phyloP scores from a whole-genome alignment of 1,140 invertebrate species.

The Vanessa tameamea region DNA sequence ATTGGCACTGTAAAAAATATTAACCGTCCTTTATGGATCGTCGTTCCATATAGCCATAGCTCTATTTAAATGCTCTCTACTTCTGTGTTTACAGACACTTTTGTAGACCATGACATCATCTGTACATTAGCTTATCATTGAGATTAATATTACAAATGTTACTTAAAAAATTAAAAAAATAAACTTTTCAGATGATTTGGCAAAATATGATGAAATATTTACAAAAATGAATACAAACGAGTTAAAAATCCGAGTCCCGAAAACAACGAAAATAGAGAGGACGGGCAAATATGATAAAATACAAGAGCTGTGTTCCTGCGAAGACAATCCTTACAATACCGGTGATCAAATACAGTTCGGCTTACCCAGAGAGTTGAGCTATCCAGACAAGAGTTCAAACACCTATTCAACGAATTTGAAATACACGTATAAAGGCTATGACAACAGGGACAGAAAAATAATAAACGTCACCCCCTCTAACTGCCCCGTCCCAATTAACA shows the following conservation, averaged over 20 bases:
- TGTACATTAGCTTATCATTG: neutral
- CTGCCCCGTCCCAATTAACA: slow-evolving; percentile 61
- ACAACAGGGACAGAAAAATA: slow-evolving; percentile 59
- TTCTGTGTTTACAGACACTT: too few species aligned
- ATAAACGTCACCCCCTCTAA: slow-evolving; percentile 69
- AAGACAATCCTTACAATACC: slow-evolving; percentile 60
- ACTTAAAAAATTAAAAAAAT: neutral
- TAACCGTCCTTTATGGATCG: too few species aligned
- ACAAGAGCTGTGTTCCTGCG: slow-evolving; percentile 67
- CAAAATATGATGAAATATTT: slow-evolving; percentile 71
- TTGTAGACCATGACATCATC: too few species aligned
- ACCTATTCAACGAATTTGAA: slow-evolving; percentile 65
- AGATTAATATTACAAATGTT: neutral
- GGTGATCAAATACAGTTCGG: slow-evolving; percentile 74
- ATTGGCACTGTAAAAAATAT: too few species aligned
- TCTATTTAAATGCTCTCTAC: too few species aligned
- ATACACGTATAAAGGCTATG: slow-evolving; percentile 59
- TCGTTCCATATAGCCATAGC: too few species aligned
- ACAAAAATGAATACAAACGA: slow-evolving; percentile 74
- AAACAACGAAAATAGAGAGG: slow-evolving; percentile 63
- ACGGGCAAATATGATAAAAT: slow-evolving; percentile 67
- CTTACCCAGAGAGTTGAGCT: slow-evolving; percentile 53
- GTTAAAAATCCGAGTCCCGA: slow-evolving; percentile 71
- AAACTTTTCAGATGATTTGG: slow-evolving; percentile 49
- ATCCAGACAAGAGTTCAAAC: slow-evolving; percentile 46